Evolutionary conservation across 2,888 invertebrate genomes (phyloP).

Genomic region (Omphaloscelis lunosa): DNA sequence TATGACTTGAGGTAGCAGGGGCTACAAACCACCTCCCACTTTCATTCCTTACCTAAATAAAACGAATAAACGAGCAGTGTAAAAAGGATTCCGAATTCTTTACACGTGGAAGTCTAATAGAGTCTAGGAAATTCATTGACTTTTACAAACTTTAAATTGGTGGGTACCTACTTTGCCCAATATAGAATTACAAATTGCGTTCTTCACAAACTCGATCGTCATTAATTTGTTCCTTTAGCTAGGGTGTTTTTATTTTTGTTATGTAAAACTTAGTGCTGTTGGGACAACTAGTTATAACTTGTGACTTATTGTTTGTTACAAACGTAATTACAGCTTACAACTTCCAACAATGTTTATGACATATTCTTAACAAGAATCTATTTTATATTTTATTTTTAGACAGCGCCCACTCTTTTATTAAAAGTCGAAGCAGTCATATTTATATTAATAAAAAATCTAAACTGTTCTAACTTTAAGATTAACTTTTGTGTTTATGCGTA

Average conservation of each 20-base stretch:
- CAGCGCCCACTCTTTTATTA: background rate
- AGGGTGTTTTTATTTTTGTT: background rate
- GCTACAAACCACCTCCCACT: no score
- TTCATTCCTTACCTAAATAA: background rate
- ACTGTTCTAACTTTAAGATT: background rate
- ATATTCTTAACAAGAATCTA: background rate
- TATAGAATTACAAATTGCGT: constrained; percentile 21
- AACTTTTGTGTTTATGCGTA: background rate
- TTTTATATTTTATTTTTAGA: no score
- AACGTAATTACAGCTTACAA: background rate
- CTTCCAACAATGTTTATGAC: background rate
- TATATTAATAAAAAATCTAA: no score
- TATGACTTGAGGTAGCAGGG: no score
- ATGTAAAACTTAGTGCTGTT: background rate
- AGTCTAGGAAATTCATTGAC: constrained; percentile 2
- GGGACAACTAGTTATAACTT: constrained; percentile 25
- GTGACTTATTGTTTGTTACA: constrained; percentile 3
- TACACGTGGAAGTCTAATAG: constrained; percentile 22
- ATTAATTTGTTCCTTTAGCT: background rate
- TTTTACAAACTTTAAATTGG: constrained; percentile 20
- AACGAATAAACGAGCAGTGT: background rate
- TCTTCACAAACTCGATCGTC: background rate
- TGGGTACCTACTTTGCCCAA: background rate
- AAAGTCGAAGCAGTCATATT: background rate
- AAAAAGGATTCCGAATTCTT: background rate